phyloP scores from a whole-genome alignment of 2,888 invertebrate genomes.

The Drosophila subquinaria region DNA sequence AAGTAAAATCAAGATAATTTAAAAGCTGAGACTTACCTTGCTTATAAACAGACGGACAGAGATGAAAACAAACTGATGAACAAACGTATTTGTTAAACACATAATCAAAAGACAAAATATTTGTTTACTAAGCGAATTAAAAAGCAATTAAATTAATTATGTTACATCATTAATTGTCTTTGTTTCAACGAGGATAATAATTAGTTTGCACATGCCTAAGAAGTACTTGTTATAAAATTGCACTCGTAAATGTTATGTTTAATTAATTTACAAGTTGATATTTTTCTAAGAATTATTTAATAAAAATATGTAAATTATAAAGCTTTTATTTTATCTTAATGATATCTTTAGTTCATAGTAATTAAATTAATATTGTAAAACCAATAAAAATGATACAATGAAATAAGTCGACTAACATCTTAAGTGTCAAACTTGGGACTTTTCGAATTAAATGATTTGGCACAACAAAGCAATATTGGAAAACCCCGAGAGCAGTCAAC shows the following conservation, averaged over 20 bases:
- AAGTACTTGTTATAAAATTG: too few relatives aligned
- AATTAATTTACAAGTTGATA: not conserved
- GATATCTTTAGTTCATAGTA: not conserved
- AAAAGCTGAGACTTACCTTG: too few relatives aligned
- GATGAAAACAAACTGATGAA: too few relatives aligned
- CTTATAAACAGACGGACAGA: too few relatives aligned
- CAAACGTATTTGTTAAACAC: too few relatives aligned
- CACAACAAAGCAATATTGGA: slow-evolving; percentile 26
- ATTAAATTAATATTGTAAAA: not conserved
- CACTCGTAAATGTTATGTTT: not conserved
- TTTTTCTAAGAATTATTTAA: too few relatives aligned
- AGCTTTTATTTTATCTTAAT: too few relatives aligned
- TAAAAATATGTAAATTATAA: too few relatives aligned
- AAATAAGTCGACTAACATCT: slow-evolving; percentile 16
- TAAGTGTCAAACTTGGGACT: slow-evolving; percentile 51
- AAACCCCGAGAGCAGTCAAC: slow-evolving; percentile 18
- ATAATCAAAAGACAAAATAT: not conserved
- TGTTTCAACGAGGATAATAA: too few relatives aligned
- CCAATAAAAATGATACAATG: not conserved
- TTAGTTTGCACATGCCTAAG: too few relatives aligned
- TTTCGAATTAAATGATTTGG: slow-evolving; percentile 9
- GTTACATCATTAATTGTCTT: too few relatives aligned
- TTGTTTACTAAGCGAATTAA: not conserved
- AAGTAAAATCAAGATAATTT: too few relatives aligned
- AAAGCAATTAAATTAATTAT: not conserved